phyloP scores from a whole-genome alignment of 1,140 invertebrate genomes.

The Psilanteris sp. region DNA sequence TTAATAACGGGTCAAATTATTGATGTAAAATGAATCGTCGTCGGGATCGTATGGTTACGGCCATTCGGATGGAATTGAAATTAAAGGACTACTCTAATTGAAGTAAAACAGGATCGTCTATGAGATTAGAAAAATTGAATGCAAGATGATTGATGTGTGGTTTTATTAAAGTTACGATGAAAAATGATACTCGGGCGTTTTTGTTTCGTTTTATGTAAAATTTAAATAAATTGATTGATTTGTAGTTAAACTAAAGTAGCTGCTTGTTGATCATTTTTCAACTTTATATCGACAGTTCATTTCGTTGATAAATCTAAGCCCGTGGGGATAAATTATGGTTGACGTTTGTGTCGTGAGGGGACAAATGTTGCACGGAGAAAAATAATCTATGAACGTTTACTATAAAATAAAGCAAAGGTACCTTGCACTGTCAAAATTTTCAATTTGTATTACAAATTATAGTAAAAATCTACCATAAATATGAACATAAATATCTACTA shows the following conservation, averaged over 20 bases:
- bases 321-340: no score
- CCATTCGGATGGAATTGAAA: constrained; percentile 1
- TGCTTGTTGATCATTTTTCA: neutral
- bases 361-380: no score
- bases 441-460: no score
- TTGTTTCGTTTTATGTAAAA: neutral
- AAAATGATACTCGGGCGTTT: constrained; percentile 1
- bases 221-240: constrained; percentile 9
- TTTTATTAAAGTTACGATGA: constrained; percentile 4
- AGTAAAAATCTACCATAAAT: no score
- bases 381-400: no score
- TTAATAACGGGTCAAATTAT: constrained; percentile 10
- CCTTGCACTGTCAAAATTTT: no score
- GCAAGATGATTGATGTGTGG: constrained; percentile 11
- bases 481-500: no score
- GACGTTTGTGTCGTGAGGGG: no score
- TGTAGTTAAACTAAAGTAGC: neutral
- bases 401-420: no score
- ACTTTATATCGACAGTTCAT: neutral
- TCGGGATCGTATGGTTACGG: neutral
- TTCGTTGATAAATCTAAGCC: neutral
- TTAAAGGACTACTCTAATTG: constrained; percentile 4
- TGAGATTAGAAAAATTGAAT: constrained; percentile 15
- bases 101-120: neutral
- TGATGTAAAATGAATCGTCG: constrained; percentile 10